Percentiles rank a stretch among this genome's conserved stretches.
These are phyloP conservation scores for Cardiocondyla obscurior DNA, from an alignment of 1,140 invertebrate genomes.

Conservation along the genomic window DNA sequence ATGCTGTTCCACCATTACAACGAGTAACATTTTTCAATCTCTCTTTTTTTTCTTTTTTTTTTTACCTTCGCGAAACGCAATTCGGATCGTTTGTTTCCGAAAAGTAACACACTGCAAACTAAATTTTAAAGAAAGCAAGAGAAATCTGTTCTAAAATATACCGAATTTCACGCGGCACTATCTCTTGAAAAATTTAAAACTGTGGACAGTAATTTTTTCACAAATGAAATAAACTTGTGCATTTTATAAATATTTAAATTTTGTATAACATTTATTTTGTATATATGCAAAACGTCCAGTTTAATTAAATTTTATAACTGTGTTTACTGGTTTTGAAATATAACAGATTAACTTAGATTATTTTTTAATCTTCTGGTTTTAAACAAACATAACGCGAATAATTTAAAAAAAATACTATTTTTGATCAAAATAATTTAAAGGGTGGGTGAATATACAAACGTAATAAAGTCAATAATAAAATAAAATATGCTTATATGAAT, in stretches of 20 bases:
- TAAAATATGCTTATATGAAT: not conserved
- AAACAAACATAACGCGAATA: not conserved
- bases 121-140: conserved; percentile 29
- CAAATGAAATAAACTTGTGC: not conserved
- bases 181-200: not conserved
- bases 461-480: conserved; percentile 4
- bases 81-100: conserved; percentile 31
- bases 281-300: not conserved
- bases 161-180: not conserved
- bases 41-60: conserved; percentile 36
- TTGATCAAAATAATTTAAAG: not conserved
- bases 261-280: not conserved
- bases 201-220: not conserved
- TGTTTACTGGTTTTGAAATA: not conserved
- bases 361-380: not conserved
- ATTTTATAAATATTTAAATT: not conserved
- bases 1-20: conserved; percentile 48
- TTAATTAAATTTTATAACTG: not conserved
- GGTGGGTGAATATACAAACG: not conserved
- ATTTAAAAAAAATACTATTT: not conserved
- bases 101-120: not conserved
- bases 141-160: not conserved
- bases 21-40: conserved; percentile 43
- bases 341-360: not conserved
- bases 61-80: not conserved